A percentile compares a stretch with the other conserved stretches of the same genome.
These are phyloP conservation scores for Fragum fragum DNA, from an alignment of 2,888 invertebrate species.

Conservation along the genomic window DNA sequence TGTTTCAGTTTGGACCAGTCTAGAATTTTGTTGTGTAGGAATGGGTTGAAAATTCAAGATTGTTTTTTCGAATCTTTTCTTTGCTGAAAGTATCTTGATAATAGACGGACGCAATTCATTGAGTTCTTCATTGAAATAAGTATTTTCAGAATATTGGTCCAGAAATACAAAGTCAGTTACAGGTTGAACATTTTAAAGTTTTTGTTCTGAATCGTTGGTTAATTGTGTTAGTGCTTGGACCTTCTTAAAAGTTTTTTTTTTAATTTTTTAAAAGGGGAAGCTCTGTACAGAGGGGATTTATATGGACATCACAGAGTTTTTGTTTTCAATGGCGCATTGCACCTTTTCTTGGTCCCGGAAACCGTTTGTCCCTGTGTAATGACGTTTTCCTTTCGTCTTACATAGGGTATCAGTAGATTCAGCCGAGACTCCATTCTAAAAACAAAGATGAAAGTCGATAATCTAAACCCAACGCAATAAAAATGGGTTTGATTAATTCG, in stretches of 20 bases:
- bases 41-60: neutral
- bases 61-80: neutral
- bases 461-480: neutral
- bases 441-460: neutral
- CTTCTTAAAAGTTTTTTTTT: neutral
- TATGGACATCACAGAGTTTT: neutral
- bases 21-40: no score
- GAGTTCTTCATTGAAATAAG: neutral
- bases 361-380: neutral
- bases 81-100: neutral
- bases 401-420: neutral
- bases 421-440: neutral
- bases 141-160: neutral
- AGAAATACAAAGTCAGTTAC: neutral
- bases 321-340: neutral
- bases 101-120: neutral
- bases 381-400: neutral
- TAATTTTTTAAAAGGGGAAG: neutral
- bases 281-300: neutral
- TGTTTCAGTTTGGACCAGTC: no score
- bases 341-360: neutral
- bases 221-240: neutral
- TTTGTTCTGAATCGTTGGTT: neutral
- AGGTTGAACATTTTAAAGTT: neutral
- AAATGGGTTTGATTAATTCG: neutral